These are phyloP conservation scores for Pinctada fucata DNA, from an alignment of 2,888 invertebrate species.

Conservation along the genomic window DNA sequence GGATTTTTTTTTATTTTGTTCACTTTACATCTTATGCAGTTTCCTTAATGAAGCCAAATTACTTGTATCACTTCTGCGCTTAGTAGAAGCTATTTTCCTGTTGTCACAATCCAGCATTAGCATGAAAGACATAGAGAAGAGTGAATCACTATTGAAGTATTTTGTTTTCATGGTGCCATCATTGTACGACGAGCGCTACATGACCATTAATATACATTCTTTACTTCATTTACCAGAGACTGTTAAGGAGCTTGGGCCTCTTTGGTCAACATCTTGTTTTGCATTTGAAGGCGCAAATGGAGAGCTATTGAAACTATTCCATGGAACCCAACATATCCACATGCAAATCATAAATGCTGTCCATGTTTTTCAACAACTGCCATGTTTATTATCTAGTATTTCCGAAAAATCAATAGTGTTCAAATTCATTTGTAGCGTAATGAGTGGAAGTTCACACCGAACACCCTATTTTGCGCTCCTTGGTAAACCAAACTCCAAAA, in stretches of 20 bases:
- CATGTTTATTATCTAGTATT: neutral
- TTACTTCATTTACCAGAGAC: slow-evolving; percentile 26
- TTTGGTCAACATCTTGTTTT: slow-evolving; percentile 31
- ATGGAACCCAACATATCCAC: slow-evolving; percentile 36
- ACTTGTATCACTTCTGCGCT: slow-evolving; percentile 27
- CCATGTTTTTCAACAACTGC: slow-evolving; percentile 24
- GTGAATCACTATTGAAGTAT: slow-evolving; percentile 14
- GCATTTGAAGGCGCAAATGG: slow-evolving; percentile 39
- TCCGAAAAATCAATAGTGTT: slow-evolving; percentile 2
- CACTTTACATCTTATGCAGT: slow-evolving; percentile 23
- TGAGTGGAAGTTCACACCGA: too few species aligned
- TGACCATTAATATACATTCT: too few species aligned
- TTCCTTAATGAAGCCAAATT: slow-evolving; percentile 12
- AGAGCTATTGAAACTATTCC: slow-evolving; percentile 30
- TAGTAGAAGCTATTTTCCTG: slow-evolving; percentile 31
- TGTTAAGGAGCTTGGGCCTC: slow-evolving; percentile 29
- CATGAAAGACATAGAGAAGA: neutral
- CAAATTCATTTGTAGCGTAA: slow-evolving; percentile 1
- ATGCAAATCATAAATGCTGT: slow-evolving; percentile 35
- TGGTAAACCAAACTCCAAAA: too few species aligned
- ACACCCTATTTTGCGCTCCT: too few species aligned
- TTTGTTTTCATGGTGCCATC: slow-evolving; percentile 23
- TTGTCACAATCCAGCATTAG: slow-evolving; percentile 16
- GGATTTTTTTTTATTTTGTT: too few species aligned
- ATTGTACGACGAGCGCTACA: too few species aligned